A percentile compares a stretch with the other conserved stretches of the same genome.
These are phyloP conservation scores for Caiman crocodilus DNA, from an alignment of 2,797 vertebrate species.

Conservation along the genomic window DNA sequence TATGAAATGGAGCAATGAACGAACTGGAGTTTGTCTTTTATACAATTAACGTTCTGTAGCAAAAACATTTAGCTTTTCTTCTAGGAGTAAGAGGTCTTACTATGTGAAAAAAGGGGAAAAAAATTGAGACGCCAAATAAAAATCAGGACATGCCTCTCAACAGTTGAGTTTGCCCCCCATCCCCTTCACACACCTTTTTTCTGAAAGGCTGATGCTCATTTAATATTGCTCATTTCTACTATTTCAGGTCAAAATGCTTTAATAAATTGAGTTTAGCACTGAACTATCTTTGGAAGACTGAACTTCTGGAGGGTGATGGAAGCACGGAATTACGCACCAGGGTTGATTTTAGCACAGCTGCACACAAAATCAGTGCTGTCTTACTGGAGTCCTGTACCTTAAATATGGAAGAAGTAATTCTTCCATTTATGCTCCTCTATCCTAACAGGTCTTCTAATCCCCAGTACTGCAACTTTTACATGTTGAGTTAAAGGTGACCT, in stretches of 20 bases:
- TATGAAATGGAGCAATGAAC: not conserved
- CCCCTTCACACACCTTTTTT: not conserved
- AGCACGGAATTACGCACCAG: not conserved
- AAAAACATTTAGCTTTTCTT: not conserved
- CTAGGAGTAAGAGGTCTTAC: not conserved
- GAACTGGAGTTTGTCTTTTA: not conserved
- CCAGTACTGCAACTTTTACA: not conserved
- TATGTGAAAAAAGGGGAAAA: not conserved
- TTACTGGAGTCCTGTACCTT: not conserved
- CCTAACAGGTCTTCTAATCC: not conserved
- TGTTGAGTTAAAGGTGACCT: not conserved
- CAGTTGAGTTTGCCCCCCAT: not conserved
- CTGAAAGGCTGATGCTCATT: not conserved
- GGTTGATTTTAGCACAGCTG: not conserved
- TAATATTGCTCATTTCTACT: not conserved
- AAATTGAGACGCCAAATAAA: not conserved
- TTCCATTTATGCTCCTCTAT: not conserved
- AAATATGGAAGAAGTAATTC: not conserved
- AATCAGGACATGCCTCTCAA: not conserved
- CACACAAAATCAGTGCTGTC: not conserved
- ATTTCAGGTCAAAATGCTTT: fast-evolving
- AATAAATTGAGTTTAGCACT: not conserved
- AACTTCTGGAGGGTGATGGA: not conserved
- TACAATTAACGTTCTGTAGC: not conserved
- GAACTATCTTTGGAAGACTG: not conserved